A percentile compares a stretch with the other conserved stretches of the same genome.
phyloP scores from a whole-genome alignment of 92 coral and sea anemone genomes.

The Epizoanthus ramosus region DNA sequence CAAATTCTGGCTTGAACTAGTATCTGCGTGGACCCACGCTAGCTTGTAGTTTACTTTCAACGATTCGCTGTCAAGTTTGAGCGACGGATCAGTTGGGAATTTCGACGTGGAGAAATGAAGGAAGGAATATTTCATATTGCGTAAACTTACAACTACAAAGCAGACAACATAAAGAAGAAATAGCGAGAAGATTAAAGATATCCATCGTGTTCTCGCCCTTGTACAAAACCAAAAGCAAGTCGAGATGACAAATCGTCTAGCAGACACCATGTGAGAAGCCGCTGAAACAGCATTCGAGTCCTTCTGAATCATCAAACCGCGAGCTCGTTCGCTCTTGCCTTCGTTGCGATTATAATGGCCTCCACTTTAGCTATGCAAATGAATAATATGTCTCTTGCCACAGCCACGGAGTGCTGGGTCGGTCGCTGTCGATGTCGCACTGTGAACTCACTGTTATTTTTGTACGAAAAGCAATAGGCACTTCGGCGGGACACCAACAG shows the following conservation, averaged over 20 bases:
- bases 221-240: slow-evolving; percentile 41
- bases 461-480: slow-evolving; percentile 20
- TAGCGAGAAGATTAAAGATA: slow-evolving; percentile 15
- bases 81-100: slow-evolving; percentile 33
- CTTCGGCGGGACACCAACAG: slow-evolving; percentile 32
- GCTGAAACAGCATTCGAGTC: slow-evolving; percentile 29
- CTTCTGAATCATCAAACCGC: slow-evolving; percentile 7
- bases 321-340: not conserved
- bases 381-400: slow-evolving; percentile 26
- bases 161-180: slow-evolving; percentile 22
- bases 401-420: slow-evolving; percentile 26
- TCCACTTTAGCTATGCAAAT: slow-evolving; percentile 36
- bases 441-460: slow-evolving; percentile 41
- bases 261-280: slow-evolving; percentile 31
- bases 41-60: slow-evolving; percentile 36
- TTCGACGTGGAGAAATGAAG: slow-evolving; percentile 19
- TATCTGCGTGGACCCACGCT: slow-evolving; percentile 21
- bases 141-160: slow-evolving; percentile 28
- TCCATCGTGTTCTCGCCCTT: slow-evolving; percentile 38
- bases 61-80: slow-evolving; percentile 21
- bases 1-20: slow-evolving; percentile 23
- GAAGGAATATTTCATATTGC: slow-evolving; percentile 33
- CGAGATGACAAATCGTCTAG: slow-evolving; percentile 40
- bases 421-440: slow-evolving; percentile 35
- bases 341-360: slow-evolving; percentile 1